Percentiles rank a stretch among this genome's conserved stretches.
Conservation (phyloP, 2,113 vertebrate genomes). For the Calypte anna region DNA sequence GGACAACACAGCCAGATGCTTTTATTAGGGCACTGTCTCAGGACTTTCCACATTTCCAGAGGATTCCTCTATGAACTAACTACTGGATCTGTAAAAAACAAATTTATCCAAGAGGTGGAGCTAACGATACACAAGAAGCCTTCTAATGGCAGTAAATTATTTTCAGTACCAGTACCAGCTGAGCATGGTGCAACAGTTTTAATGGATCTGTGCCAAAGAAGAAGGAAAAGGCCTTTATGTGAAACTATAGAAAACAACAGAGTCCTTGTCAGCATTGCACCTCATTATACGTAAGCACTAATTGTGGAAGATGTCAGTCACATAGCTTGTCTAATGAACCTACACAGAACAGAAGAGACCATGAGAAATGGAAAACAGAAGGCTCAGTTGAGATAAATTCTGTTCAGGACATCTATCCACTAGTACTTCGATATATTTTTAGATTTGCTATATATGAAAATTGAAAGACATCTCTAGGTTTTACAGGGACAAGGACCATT, state of each 20-base stretch:
- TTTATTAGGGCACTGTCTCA: neutral
- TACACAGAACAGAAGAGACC: neutral
- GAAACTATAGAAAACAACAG: conserved; percentile 42
- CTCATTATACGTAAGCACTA: neutral
- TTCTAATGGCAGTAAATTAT: neutral
- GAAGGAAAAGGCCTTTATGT: neutral
- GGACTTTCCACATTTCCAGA: neutral
- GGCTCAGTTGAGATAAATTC: neutral
- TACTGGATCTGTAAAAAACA: neutral
- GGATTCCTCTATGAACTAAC: neutral
- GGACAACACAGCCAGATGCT: neutral
- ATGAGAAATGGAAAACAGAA: neutral
- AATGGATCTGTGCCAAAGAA: neutral
- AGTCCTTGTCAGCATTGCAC: conserved; percentile 31
- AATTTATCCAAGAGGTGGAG: conserved; percentile 38
- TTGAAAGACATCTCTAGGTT: neutral
- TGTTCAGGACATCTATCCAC: neutral
- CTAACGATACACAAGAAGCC: neutral
- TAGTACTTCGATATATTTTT: neutral
- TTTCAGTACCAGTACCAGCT: neutral
- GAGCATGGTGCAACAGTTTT: neutral
- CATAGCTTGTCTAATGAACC: neutral
- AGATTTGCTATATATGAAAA: neutral
- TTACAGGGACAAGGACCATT: neutral
- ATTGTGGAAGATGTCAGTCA: neutral